A percentile compares a stretch with the other conserved stretches of the same genome.
phyloP scores from a whole-genome alignment of 2,888 invertebrate species.

The Lasioglossum calceatum region DNA sequence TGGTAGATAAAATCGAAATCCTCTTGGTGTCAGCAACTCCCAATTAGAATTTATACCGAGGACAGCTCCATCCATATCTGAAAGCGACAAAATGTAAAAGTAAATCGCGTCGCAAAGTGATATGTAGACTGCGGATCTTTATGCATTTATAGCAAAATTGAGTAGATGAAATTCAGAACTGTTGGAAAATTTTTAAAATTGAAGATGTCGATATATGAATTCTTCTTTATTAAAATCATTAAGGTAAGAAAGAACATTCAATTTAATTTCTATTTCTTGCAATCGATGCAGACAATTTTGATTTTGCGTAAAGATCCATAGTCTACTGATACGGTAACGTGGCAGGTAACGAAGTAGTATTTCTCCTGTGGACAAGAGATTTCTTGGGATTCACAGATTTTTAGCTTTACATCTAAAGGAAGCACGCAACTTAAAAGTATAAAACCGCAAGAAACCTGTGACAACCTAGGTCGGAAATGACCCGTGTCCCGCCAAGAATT shows the following conservation, averaged over 20 bases:
- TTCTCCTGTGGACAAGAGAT: not conserved
- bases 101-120: not conserved
- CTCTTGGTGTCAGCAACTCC: conserved; percentile 88
- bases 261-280: too few species aligned
- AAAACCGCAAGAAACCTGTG: not conserved
- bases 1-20: conserved; percentile 89
- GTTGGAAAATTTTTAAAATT: too few species aligned
- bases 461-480: not conserved
- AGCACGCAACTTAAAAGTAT: not conserved
- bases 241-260: too few species aligned
- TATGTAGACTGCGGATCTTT: too few species aligned
- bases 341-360: not conserved
- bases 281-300: too few species aligned
- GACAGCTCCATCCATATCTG: conserved; percentile 78
- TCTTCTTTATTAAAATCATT: too few species aligned
- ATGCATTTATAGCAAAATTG: too few species aligned
- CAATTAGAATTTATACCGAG: conserved; percentile 86
- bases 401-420: not conserved
- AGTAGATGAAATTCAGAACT: too few species aligned
- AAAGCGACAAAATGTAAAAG: not conserved
- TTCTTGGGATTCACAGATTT: not conserved
- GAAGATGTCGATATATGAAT: too few species aligned
- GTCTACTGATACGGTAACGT: not conserved
- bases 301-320: too few species aligned
- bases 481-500: conserved; percentile 10